Base-by-base conservation (phyloP, 2,888 invertebrate species). In the Odontocerum albicorne region DNA sequence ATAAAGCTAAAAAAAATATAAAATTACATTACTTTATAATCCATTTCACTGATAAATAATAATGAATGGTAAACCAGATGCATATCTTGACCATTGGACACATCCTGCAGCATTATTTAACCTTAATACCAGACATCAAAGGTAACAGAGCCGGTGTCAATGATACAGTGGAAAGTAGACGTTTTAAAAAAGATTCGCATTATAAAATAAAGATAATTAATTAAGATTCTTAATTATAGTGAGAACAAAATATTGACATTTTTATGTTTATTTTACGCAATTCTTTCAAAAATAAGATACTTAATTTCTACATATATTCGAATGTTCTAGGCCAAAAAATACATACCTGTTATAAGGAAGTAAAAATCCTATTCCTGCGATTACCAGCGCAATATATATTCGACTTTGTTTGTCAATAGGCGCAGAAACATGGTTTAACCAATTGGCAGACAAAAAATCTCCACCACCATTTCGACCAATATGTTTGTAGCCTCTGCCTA, bases 321-420 rank as follows among this genome's bases (percentile, higher is more conserved):
- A 36, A 56, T 8, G 31, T 8, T 16, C 4, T 21, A 51, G n/a
- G 19, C 7, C 8, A 39, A 39, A 7, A 6, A 4, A 47, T 36
- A 21, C n/a, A n/a, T 73, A 92, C 92, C 92, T 93, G 81, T 94
- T 94, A 73, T 93, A 95, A 7, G 95, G 95, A 59, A 95, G 79
- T 44, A 95, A 80, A 69, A 95, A 95, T 36, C 94, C 94, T 62
- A 90, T 87, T 12, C 95, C 95, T 20, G 93, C 92, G 52, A 93
- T 77, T 49, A 93, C 81, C 59, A 95, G 79, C 0, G 88, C 84
- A 58, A 86, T 66, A 67, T 89, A 91, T 56, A 91, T 85, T 46
- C 83, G 80, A 70, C 87, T 85, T 70, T 82, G 85, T 64, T 80
- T 75, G 70, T 88, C 88, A 38, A 83, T 80, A 4, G 88, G 88